Conservation (phyloP, 2,113 vertebrate species). For the Oceanites oceanicus region DNA sequence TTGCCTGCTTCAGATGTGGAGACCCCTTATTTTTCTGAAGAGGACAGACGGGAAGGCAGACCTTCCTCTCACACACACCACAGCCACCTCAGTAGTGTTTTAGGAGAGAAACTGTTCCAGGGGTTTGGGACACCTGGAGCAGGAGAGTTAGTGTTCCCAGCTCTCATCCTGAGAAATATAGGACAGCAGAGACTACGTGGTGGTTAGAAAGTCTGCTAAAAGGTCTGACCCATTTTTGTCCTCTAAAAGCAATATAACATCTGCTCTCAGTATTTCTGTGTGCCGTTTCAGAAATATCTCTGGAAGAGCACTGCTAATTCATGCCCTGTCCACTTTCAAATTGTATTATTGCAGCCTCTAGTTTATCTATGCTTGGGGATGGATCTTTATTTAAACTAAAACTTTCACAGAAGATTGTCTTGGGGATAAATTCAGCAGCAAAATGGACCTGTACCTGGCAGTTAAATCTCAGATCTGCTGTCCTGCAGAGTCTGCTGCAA, state of each 20-base stretch:
- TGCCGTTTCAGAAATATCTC: slow-evolving; percentile 46
- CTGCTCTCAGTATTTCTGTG: slow-evolving; percentile 40
- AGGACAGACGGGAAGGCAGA: not conserved
- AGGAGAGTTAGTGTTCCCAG: not conserved
- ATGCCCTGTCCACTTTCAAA: slow-evolving; percentile 11
- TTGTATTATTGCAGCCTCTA: not conserved
- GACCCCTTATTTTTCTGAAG: not conserved
- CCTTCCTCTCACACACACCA: not conserved
- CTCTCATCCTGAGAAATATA: slow-evolving; percentile 15
- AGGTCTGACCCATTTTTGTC: slow-evolving; percentile 62
- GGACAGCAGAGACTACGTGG: not conserved
- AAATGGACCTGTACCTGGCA: not conserved
- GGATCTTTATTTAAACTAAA: slow-evolving; percentile 12
- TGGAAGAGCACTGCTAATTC: slow-evolving; percentile 43
- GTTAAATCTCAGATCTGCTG: not conserved
- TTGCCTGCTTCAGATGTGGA: not conserved
- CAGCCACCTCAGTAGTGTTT: not conserved
- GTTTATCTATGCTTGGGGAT: slow-evolving; percentile 28
- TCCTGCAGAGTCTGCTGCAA: not conserved
- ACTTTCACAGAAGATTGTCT: not conserved
- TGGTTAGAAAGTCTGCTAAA: slow-evolving; percentile 24
- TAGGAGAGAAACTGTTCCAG: not conserved
- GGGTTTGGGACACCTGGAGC: not conserved
- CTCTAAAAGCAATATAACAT: slow-evolving; percentile 56
- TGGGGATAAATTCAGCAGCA: not conserved